Evolutionary conservation across 2,888 invertebrate genomes (phyloP).

Genomic region (Leptinotarsa tumamoca): DNA sequence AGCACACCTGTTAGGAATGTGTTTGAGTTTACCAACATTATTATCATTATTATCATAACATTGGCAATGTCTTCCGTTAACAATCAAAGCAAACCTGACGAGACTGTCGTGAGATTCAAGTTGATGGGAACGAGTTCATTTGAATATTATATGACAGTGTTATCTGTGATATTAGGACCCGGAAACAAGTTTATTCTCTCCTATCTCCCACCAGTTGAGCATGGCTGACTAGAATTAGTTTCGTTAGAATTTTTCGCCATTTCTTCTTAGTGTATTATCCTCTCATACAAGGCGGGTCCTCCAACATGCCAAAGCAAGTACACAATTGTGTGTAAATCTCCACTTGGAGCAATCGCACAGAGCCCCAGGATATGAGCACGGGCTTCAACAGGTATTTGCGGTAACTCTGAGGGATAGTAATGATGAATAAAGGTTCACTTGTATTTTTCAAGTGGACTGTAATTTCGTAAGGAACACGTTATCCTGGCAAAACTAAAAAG

Average conservation of each 20-base stretch:
- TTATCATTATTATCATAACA: no score
- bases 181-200: no score
- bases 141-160: background rate
- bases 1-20: no score
- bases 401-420: slow-evolving; percentile 16
- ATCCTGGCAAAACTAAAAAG: slow-evolving; percentile 1
- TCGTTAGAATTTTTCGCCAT: slow-evolving; percentile 4
- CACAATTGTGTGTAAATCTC: slow-evolving; percentile 24
- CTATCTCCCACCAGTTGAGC: no score
- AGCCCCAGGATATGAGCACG: background rate
- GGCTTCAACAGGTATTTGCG: slow-evolving; percentile 25
- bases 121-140: no score
- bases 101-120: no score
- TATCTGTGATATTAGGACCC: no score
- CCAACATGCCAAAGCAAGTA: slow-evolving; percentile 25
- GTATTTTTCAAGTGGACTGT: slow-evolving; percentile 19
- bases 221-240: background rate
- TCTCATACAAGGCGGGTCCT: background rate
- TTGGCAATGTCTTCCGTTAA: no score
- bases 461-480: background rate
- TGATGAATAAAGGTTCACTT: slow-evolving; percentile 22
- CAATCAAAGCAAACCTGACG: no score
- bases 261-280: background rate
- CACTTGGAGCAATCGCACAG: slow-evolving; percentile 13
- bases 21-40: no score